Percentiles rank a stretch among this genome's conserved stretches.
These are phyloP conservation scores for Piscicola geometra DNA, from an alignment of 2,888 invertebrate species.

Conservation along the genomic window DNA sequence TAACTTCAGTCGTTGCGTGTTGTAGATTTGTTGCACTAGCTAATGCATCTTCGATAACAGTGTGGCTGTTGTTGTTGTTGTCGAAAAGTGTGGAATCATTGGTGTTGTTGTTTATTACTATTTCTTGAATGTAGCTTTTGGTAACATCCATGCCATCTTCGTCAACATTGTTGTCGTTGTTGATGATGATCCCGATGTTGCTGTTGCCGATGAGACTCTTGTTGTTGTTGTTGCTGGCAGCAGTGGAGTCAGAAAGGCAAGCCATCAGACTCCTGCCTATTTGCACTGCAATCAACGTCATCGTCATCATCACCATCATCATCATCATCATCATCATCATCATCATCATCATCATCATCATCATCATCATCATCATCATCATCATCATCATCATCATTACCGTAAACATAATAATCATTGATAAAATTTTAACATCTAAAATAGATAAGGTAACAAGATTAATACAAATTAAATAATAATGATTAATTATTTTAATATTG, in stretches of 20 bases:
- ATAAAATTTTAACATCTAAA: background rate
- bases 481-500: no score
- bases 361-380: slow-evolving; percentile 25
- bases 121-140: background rate
- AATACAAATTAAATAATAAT: slow-evolving; percentile 5
- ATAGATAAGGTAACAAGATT: background rate
- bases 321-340: slow-evolving; percentile 26
- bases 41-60: no score
- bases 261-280: slow-evolving; percentile 83
- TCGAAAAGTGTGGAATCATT: no score
- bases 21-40: no score
- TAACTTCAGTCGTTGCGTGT: no score
- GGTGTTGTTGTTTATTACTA: background rate
- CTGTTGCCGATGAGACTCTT: background rate
- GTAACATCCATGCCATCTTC: background rate
- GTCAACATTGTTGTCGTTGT: background rate
- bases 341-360: slow-evolving; percentile 16
- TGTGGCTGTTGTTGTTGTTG: no score
- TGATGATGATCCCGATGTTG: background rate
- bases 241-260: slow-evolving; percentile 67
- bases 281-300: slow-evolving; percentile 62
- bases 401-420: background rate
- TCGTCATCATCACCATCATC: background rate
- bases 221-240: background rate
- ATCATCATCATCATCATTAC: slow-evolving; percentile 14